Percentiles rank a stretch among this genome's conserved stretches.
Conservation (phyloP, 2,888 invertebrate species). For the Drosophila neoperkinsi region DNA sequence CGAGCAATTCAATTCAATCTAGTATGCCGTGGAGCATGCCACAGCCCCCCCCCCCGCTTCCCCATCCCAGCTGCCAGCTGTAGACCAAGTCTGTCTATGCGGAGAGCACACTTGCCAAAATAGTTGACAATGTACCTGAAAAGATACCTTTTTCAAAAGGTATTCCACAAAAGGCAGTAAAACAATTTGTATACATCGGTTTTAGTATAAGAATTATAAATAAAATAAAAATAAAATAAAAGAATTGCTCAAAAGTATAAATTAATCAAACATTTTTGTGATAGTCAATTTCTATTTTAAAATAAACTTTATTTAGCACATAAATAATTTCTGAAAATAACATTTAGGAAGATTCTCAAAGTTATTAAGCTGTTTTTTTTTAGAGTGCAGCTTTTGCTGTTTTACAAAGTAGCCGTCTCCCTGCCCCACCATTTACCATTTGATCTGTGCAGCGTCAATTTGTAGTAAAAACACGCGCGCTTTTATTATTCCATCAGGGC, state of each 20-base stretch:
- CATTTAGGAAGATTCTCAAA: neutral
- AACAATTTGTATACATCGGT: neutral
- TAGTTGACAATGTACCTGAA: neutral
- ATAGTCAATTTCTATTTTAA: neutral
- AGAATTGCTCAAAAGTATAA: neutral
- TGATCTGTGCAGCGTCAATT: constrained; percentile 75
- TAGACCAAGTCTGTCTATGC: neutral
- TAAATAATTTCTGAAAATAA: neutral
- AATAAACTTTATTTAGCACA: neutral
- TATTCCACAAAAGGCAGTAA: neutral
- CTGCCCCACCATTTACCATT: constrained; percentile 22
- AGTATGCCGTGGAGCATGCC: constrained; percentile 39
- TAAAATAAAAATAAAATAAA: neutral
- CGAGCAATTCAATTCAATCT: constrained; percentile 82
- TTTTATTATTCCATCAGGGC: constrained; percentile 82
- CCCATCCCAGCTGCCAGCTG: neutral
- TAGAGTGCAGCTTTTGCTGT: constrained; percentile 19
- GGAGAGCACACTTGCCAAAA: neutral
- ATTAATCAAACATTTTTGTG: neutral
- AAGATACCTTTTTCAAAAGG: neutral
- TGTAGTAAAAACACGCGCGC: constrained; percentile 76
- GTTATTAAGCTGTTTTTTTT: neutral
- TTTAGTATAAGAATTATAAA: neutral
- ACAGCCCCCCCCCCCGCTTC: neutral
- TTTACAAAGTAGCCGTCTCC: constrained; percentile 15